Base-by-base conservation (phyloP, 2,888 invertebrate species). In the Rhimphoctona megacephalus region DNA sequence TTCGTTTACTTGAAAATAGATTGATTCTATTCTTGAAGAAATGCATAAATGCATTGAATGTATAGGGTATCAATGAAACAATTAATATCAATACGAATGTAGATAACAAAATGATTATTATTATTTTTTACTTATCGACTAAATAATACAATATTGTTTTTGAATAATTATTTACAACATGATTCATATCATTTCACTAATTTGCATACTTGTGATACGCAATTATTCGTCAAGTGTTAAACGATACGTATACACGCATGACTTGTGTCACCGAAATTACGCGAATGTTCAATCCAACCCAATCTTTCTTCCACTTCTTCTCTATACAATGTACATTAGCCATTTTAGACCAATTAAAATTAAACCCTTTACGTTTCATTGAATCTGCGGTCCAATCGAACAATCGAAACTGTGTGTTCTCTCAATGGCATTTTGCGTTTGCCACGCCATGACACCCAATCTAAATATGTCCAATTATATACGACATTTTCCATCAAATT, bases 331-430 rank as follows among this genome's bases (percentile, higher is more conserved):
- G 52, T 83, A 86, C 86, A 83, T 83, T 73, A 81, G 43, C 52
- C 78, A 90, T 90, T 81, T 81, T 90, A 90, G 90, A 84, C 89
- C 83, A 88, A 87, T 89, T 87, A 87, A 86, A 39, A 72, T 86
- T 86, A 89, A 89, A 86, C 85, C 84, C 85, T 87, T 83, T 81
- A 85, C 81, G 86, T 90, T 88, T 86, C 88, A 87, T 84, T 72
- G 87, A 85, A 88, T 83, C 52, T 83, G 80, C 67, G 85, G 87
- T 90, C 84, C 88, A 80, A 87, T 89, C 85, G 87, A 87, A 90
- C 88, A 90, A 89, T 87, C 83, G 81, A 85, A 82, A 85, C 46
- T 82, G 79, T 39, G 73, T 36, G 67, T 52, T 36, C 33, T 69
- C 69, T 81, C 78, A 52, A 52, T 72, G 54, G 30, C 9, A 70